Evolutionary conservation across 2,113 vertebrate species (phyloP).

Genomic region (Ifrita kowaldi): DNA sequence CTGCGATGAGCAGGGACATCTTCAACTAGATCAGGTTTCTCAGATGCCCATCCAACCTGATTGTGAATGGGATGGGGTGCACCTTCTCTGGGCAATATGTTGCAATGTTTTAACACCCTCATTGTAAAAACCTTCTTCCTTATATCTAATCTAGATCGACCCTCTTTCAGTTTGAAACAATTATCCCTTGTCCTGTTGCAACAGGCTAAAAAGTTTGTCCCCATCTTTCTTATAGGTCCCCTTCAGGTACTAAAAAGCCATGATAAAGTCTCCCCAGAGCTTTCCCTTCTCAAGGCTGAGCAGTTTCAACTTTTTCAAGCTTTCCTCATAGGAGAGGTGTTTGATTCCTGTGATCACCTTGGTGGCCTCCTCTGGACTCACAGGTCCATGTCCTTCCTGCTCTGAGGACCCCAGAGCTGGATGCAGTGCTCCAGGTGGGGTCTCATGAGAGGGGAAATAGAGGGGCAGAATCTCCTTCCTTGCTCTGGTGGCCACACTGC

Average conservation of each 20-base stretch:
- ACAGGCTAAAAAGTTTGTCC: neutral
- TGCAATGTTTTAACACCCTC: neutral
- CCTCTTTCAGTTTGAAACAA: neutral
- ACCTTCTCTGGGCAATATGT: neutral
- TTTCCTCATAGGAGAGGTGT: neutral
- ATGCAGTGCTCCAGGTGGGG: neutral
- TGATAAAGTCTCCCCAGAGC: neutral
- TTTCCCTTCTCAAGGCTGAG: neutral
- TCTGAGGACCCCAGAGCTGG: neutral
- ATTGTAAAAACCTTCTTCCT: neutral
- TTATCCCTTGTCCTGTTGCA: neutral
- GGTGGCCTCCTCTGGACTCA: neutral
- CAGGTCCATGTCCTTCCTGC: neutral
- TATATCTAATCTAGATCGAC: neutral
- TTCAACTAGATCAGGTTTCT: neutral
- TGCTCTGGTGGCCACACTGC: neutral
- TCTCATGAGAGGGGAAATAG: neutral
- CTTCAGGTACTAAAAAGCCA: neutral
- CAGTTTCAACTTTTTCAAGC: neutral
- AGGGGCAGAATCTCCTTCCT: neutral
- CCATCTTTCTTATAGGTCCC: neutral
- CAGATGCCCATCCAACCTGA: neutral
- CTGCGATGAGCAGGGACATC: neutral
- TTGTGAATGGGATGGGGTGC: neutral
- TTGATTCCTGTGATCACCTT: neutral